Evolutionary conservation across 2,797 vertebrate genomes (phyloP).

Genomic region (Mycteria americana): DNA sequence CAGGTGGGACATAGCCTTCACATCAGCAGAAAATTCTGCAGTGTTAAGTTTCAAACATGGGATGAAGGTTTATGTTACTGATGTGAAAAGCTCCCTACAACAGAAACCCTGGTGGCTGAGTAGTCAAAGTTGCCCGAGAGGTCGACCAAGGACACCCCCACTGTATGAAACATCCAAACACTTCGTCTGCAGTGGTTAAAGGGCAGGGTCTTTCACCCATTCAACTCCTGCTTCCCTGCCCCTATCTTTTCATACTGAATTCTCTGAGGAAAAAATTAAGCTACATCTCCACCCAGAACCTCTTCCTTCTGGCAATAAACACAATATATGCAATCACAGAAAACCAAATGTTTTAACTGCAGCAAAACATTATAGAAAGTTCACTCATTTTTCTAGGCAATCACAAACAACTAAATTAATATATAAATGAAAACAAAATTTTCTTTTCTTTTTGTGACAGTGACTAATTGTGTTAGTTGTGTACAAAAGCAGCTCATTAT

Average conservation of each 20-base stretch:
- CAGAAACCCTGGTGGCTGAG: not conserved
- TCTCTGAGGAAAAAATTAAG: not conserved
- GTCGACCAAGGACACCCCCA: accelerated
- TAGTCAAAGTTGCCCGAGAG: not conserved
- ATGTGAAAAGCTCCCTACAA: not conserved
- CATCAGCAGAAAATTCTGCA: not conserved
- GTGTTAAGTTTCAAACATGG: not conserved
- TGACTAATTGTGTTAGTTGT: not conserved
- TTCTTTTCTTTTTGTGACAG: not conserved
- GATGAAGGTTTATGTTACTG: not conserved
- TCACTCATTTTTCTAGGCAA: constrained; percentile 12
- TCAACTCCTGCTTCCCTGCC: not conserved
- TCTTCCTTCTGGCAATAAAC: not conserved
- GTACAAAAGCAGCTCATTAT: constrained; percentile 30
- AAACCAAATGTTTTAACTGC: constrained; percentile 12
- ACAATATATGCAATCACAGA: not conserved
- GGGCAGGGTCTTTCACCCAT: not conserved
- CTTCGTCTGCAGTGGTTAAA: not conserved
- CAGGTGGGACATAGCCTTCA: not conserved
- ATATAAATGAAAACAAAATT: not conserved
- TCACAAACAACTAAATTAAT: not conserved
- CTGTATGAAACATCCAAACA: not conserved
- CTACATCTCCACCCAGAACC: not conserved
- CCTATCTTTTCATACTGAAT: not conserved
- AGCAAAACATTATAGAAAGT: constrained; percentile 26